Conservation (phyloP, 2,888 invertebrate species). For the Chrysopilus asiliformis region DNA sequence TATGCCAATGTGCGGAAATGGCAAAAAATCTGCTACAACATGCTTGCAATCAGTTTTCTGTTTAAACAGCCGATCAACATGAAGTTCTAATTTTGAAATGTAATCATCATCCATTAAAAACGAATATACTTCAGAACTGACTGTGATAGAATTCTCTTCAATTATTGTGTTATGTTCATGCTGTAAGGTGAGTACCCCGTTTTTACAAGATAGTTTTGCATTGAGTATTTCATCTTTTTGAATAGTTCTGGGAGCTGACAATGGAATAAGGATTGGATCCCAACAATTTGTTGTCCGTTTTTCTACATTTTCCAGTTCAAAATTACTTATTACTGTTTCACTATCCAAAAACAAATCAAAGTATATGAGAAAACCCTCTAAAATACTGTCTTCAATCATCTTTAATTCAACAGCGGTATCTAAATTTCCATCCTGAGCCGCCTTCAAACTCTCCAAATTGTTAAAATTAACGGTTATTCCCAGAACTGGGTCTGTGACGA, state of each 20-base stretch:
- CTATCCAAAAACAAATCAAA: slow-evolving; percentile 11
- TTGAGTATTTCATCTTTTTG: slow-evolving; percentile 12
- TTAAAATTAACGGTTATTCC: slow-evolving; percentile 13
- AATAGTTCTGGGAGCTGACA: slow-evolving; percentile 7
- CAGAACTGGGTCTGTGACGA: slow-evolving; percentile 7
- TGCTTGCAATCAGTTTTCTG: slow-evolving; percentile 6
- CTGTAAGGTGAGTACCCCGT: slow-evolving; percentile 10
- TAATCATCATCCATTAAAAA: slow-evolving; percentile 14
- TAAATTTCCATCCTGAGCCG: slow-evolving; percentile 8
- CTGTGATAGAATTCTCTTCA: slow-evolving; percentile 3
- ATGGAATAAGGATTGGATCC: slow-evolving; percentile 13
- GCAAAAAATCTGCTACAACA: slow-evolving; percentile 11
- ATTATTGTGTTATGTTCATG: slow-evolving; percentile 9
- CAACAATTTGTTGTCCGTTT: slow-evolving; percentile 9
- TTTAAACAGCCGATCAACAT: slow-evolving; percentile 9
- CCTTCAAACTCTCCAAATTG: slow-evolving; percentile 10
- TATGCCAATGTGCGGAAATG: slow-evolving; percentile 14
- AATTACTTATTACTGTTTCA: slow-evolving; percentile 9
- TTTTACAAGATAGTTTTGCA: slow-evolving; percentile 9
- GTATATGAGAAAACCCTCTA: slow-evolving; percentile 14
- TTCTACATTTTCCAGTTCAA: slow-evolving; percentile 3
- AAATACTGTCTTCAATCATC: slow-evolving; percentile 5
- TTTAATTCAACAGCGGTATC: slow-evolving; percentile 7
- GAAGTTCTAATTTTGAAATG: slow-evolving; percentile 13
- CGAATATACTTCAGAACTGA: slow-evolving; percentile 11